phyloP scores from a whole-genome alignment of 2,113 vertebrate genomes.

The Thalassarche chlororhynchos region DNA sequence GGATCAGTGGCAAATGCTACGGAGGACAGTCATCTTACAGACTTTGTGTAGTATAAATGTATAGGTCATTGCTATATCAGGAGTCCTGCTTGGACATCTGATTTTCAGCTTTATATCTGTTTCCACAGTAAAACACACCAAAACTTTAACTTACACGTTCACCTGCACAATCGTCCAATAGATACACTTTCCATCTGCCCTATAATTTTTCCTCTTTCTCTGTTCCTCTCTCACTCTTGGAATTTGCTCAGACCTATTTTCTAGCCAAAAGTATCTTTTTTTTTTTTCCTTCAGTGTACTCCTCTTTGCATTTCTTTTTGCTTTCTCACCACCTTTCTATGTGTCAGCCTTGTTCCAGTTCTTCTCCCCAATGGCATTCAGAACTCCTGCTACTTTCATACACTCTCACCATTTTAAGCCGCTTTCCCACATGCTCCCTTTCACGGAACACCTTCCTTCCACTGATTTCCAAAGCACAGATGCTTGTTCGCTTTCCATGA shows the following conservation, averaged over 20 bases:
- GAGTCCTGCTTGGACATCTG: background rate
- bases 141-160: background rate
- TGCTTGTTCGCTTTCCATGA: constrained; percentile 56
- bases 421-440: constrained; percentile 64
- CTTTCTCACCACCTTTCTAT: constrained; percentile 59
- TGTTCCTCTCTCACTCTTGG: constrained; percentile 4
- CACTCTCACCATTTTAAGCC: constrained; percentile 47
- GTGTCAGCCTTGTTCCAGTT: constrained; percentile 62
- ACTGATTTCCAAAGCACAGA: constrained; percentile 55
- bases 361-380: constrained; percentile 47
- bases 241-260: constrained; percentile 32
- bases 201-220: background rate
- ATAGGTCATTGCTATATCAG: background rate
- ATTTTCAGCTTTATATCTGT: constrained; percentile 10
- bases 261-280: background rate
- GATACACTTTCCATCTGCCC: constrained; percentile 10
- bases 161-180: background rate
- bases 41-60: background rate
- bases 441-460: constrained; percentile 49
- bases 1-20: background rate
- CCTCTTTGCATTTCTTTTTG: constrained; percentile 41
- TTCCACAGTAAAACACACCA: background rate
- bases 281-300: background rate
- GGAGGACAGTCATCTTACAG: background rate
- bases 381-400: constrained; percentile 58